phyloP scores from a whole-genome alignment of 2,888 invertebrate species.

The Torymus texanus region DNA sequence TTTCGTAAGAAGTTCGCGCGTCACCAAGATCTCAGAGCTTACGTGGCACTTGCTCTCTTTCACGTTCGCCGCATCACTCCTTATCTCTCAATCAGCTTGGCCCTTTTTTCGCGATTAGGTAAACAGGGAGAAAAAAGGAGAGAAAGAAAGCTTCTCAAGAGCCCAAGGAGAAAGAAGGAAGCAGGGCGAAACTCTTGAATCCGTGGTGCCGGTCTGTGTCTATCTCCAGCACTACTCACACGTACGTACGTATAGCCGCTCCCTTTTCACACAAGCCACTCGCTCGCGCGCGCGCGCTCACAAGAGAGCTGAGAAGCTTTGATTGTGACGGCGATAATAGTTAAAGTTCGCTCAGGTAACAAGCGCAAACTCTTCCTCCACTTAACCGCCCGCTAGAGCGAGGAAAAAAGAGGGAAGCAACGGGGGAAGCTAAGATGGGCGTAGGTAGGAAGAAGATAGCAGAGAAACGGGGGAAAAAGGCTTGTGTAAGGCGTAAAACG shows the following conservation, averaged over 20 bases:
- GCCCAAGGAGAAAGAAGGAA: slow-evolving; percentile 9
- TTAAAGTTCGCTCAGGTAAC: slow-evolving; percentile 62
- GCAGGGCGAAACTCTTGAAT: slow-evolving; percentile 25
- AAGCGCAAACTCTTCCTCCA: slow-evolving; percentile 44
- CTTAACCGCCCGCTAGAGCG: slow-evolving; percentile 37
- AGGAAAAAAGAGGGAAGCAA: slow-evolving; percentile 39
- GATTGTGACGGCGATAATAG: slow-evolving; percentile 65
- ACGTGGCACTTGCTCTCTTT: slow-evolving; percentile 6
- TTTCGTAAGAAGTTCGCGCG: slow-evolving; percentile 7
- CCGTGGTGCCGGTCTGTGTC: background rate
- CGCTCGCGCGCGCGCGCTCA: too few relatives aligned
- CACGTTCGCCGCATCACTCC: slow-evolving; percentile 3
- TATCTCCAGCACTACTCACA: background rate
- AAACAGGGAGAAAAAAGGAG: slow-evolving; percentile 28
- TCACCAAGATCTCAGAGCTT: slow-evolving; percentile 25
- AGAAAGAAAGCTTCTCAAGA: background rate
- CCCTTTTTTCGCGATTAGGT: slow-evolving; percentile 48
- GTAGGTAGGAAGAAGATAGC: slow-evolving; percentile 38
- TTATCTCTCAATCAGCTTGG: slow-evolving; percentile 43
- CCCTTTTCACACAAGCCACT: too few relatives aligned
- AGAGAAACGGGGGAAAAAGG: slow-evolving; percentile 29
- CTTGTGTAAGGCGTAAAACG: too few relatives aligned
- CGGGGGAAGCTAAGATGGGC: slow-evolving; percentile 29
- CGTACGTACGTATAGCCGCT: background rate
- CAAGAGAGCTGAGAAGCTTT: slow-evolving; percentile 49